phyloP scores from a whole-genome alignment of 2,888 invertebrate genomes.

The Melanotus villosus region DNA sequence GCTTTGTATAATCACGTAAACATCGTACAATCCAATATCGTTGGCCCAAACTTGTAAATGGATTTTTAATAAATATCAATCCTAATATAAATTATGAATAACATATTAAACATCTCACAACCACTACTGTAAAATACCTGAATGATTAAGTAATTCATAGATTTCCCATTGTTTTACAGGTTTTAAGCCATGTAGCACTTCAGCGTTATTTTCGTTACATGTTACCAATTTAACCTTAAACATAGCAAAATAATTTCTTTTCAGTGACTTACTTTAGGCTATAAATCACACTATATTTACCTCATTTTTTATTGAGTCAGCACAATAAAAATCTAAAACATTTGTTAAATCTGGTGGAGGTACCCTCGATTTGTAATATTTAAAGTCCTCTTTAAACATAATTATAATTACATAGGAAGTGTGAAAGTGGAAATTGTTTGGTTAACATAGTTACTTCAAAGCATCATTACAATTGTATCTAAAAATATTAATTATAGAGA shows the following conservation, averaged over 20 bases:
- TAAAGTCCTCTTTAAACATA: conserved; percentile 83
- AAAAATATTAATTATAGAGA: no score
- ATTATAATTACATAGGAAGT: no score
- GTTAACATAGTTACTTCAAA: neutral
- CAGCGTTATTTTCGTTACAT: conserved; percentile 26
- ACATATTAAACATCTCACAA: neutral
- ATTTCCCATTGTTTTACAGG: conserved; percentile 74
- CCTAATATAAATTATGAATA: conserved; percentile 67
- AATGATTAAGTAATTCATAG: conserved; percentile 73
- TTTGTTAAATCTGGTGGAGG: conserved; percentile 75
- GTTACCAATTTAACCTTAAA: conserved; percentile 16
- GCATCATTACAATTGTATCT: no score
- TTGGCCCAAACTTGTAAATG: conserved; percentile 84
- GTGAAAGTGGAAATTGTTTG: neutral
- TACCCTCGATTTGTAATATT: conserved; percentile 83
- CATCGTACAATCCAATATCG: conserved; percentile 87
- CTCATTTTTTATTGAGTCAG: neutral
- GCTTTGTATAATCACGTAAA: conserved; percentile 81
- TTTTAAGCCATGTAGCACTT: conserved; percentile 66
- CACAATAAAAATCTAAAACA: conserved; percentile 73
- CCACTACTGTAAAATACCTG: conserved; percentile 67
- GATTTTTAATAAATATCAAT: conserved; percentile 86
- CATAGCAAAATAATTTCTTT: neutral
- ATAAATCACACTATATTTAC: no score
- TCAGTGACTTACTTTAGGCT: no score